phyloP scores from a whole-genome alignment of 1,140 invertebrate species.

The Trachymyrmex septentrionalis region DNA sequence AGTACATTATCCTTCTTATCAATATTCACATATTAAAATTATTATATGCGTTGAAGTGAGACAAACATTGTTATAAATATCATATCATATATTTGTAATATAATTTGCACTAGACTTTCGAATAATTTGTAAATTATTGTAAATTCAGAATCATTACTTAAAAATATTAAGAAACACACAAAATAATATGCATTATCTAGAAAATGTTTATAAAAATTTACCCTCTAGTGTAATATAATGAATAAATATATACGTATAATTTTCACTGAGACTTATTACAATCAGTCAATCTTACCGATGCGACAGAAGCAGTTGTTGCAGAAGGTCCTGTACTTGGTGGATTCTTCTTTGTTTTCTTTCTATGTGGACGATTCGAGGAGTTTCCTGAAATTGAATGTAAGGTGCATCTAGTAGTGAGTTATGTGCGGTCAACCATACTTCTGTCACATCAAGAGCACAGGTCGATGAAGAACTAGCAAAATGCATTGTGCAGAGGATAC shows the following conservation, averaged over 20 bases:
- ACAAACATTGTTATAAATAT: not conserved
- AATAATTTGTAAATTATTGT: constrained; percentile 13
- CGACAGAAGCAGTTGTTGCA: constrained; percentile 74
- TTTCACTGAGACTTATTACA: not conserved
- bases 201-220: constrained; percentile 21
- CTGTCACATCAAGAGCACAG: constrained; percentile 56
- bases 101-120: constrained; percentile 8
- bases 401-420: constrained; percentile 77
- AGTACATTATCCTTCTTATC: constrained; percentile 54
- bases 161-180: constrained; percentile 1
- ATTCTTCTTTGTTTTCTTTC: constrained; percentile 85
- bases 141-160: constrained; percentile 3
- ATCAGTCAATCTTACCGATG: constrained; percentile 81
- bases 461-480: constrained; percentile 76
- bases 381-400: constrained; percentile 85
- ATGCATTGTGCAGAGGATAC: constrained; percentile 81
- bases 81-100: constrained; percentile 10
- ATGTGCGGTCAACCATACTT: constrained; percentile 69
- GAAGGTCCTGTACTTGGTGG: constrained; percentile 74
- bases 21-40: constrained; percentile 3
- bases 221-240: not conserved
- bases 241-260: not conserved
- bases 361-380: constrained; percentile 82
- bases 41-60: not conserved
- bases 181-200: not conserved